Evolutionary conservation across 2,888 invertebrate genomes (phyloP).

Genomic region (Apodemia hepburni): DNA sequence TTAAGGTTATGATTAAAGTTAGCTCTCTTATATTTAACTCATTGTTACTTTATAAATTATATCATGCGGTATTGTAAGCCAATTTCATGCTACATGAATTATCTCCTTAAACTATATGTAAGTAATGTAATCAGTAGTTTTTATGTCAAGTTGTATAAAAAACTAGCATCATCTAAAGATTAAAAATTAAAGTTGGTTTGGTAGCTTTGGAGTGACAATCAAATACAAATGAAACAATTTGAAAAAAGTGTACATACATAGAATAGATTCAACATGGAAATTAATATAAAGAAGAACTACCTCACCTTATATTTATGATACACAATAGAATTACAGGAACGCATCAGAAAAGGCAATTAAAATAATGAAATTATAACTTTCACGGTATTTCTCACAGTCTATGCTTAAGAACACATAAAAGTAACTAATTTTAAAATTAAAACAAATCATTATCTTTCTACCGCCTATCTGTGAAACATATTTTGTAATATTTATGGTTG

Average conservation of each 20-base stretch:
- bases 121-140: too few species aligned
- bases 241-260: too few species aligned
- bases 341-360: slow-evolving; percentile 2
- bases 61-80: too few species aligned
- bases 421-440: neutral
- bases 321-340: slow-evolving; percentile 7
- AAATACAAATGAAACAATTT: too few species aligned
- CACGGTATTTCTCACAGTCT: too few species aligned
- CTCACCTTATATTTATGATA: neutral
- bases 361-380: neutral
- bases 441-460: neutral
- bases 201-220: too few species aligned
- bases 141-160: too few species aligned
- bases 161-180: neutral
- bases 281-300: neutral
- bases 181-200: too few species aligned
- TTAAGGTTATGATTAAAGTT: neutral
- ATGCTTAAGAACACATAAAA: neutral
- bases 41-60: too few species aligned
- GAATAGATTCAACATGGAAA: neutral
- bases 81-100: too few species aligned
- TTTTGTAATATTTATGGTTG: slow-evolving; percentile 6
- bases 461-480: neutral
- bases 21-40: too few species aligned
- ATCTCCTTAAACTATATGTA: too few species aligned